Evolutionary conservation across 2,113 vertebrate genomes (phyloP).

Genomic region (Neogobius melanostomus): DNA sequence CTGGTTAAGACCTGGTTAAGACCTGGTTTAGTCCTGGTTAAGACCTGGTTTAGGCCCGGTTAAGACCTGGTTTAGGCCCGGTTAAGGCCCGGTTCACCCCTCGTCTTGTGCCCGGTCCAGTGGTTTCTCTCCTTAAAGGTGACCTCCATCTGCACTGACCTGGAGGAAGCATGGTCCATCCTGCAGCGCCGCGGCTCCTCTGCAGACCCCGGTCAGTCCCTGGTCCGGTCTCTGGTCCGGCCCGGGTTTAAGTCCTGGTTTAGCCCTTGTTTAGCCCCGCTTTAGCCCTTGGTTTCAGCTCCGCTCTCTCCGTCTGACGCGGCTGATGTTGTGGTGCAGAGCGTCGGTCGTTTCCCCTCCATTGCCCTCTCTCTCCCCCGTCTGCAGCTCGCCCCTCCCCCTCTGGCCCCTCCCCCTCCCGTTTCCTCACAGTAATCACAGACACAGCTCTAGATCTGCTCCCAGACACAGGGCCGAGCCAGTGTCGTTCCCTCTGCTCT

Average conservation of each 20-base stretch:
- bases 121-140: slow-evolving; percentile 27
- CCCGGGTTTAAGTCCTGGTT: not conserved
- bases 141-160: slow-evolving; percentile 48
- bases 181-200: slow-evolving; percentile 4
- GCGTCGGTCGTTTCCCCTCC: not conserved
- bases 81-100: not conserved
- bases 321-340: not conserved
- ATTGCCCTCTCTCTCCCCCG: not conserved
- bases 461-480: too few relatives aligned
- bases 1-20: not conserved
- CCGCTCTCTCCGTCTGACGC: not conserved
- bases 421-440: not conserved
- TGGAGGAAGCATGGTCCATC: slow-evolving; percentile 63
- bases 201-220: not conserved
- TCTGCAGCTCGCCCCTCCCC: slow-evolving; percentile 1
- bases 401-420: not conserved
- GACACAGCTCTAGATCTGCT: not conserved
- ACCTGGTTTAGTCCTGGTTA: not conserved
- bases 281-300: not conserved
- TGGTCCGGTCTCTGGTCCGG: not conserved
- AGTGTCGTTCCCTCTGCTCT: not conserved
- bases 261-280: not conserved
- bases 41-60: not conserved
- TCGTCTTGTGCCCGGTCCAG: not conserved
- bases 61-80: not conserved